phyloP scores from a whole-genome alignment of 2,113 vertebrate genomes.

The Balaeniceps rex region DNA sequence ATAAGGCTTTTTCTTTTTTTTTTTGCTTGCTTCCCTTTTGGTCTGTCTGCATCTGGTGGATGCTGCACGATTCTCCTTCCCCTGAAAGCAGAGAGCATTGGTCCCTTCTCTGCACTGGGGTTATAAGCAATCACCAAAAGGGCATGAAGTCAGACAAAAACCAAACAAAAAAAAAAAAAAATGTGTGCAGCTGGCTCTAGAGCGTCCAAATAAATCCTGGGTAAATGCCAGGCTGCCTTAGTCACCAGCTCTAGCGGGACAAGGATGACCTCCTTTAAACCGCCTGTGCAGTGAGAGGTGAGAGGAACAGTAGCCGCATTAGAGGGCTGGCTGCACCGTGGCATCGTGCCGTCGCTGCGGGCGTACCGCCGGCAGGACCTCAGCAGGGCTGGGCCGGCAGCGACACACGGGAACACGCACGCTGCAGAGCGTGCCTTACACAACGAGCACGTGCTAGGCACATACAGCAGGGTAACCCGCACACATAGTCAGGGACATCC shows the following conservation, averaged over 20 bases:
- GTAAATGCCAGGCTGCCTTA: conserved; percentile 49
- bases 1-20: not conserved
- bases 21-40: not conserved
- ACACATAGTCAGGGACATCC: fast-evolving
- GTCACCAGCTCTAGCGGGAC: not conserved
- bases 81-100: not conserved
- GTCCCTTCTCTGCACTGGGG: not conserved
- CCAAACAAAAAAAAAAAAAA: not conserved
- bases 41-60: not conserved
- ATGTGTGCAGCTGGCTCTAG: not conserved
- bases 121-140: conserved; percentile 23
- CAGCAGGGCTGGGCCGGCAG: not conserved
- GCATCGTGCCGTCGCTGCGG: not conserved
- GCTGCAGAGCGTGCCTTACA: not conserved
- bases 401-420: not conserved
- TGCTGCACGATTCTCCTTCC: not conserved
- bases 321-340: not conserved
- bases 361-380: not conserved
- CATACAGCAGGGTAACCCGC: not conserved
- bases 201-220: conserved; percentile 29
- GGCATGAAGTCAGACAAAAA: conserved; percentile 17
- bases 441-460: not conserved
- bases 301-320: not conserved
- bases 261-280: not conserved
- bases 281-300: fast-evolving